Evolutionary conservation across 64 coral and sea anemone genomes (phyloP), one percentile per base, ranked within the genome.

Genomic region (Pachyseris speciosa): DNA sequence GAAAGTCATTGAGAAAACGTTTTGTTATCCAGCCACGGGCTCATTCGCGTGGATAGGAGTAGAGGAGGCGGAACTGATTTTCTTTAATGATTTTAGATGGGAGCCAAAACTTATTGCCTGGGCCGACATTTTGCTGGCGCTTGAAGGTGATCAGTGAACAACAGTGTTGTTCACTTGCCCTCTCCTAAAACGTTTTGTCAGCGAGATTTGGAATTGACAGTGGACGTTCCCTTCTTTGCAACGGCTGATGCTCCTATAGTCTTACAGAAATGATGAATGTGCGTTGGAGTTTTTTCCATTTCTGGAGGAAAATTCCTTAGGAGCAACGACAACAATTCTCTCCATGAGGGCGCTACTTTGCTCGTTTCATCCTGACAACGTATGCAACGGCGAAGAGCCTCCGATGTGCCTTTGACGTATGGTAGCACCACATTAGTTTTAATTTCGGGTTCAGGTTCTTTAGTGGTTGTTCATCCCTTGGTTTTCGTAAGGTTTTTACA

Each of bases 81-180:
- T 89, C 3, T 24, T 89, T 5, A 94, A 94, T 85, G 78, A 94
- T 45, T 90, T 94, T 48, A 48, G 79, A 22, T 86, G 93, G 87
- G 26, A 75, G 12, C 85, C 65, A 8, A 63, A 77, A 0, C 88
- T 89, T 8, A 89, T 94, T 34, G 57, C 92, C 22, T 94, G 66
- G 92, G 64, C 75, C 4, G 86, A 94, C 39, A 31, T 89, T 19
- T 38, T 89, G 9, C 92, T 89, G 37, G 60, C 88, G 2, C 45
- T 94, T 15, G 86, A 94, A 33, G 85, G 91, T 2, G 84, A 94
- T n/a, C n/a, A n/a, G n/a, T n/a, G n/a, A n/a, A n/a, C n/a, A n/a
- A n/a, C n/a, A n/a, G n/a, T 70, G n/a, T 25, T 0, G 59, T 94
- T 20, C 91, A 94, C 41, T 27, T 94, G 16, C 64, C 84, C 15